Percentiles rank a stretch among this genome's conserved stretches.
phyloP scores from a whole-genome alignment of 2,888 invertebrate species.

The Agrilus mali region DNA sequence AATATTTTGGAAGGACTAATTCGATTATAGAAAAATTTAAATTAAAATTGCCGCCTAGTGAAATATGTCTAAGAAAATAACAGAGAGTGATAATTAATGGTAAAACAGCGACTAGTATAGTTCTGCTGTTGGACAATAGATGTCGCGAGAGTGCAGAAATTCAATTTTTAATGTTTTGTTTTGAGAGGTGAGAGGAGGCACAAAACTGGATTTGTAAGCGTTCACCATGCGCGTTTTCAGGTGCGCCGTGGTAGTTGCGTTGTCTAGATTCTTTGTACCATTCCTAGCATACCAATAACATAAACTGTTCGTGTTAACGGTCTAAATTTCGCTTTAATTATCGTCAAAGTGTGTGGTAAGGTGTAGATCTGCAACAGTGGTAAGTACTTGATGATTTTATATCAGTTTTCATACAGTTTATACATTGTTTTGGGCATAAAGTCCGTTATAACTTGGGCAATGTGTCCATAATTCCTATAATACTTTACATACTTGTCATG shows the following conservation, averaged over 20 bases:
- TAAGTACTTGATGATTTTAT: conserved; percentile 50
- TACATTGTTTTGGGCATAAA: conserved; percentile 46
- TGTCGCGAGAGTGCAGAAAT: conserved; percentile 1
- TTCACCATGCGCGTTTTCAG: conserved; percentile 66
- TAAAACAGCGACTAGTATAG: background rate
- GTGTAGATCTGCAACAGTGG: conserved; percentile 55
- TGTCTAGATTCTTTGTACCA: conserved; percentile 96
- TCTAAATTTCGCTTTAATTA: conserved; percentile 56
- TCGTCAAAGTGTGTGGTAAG: conserved; percentile 45
- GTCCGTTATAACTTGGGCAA: conserved; percentile 59
- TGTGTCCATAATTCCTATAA: conserved; percentile 63
- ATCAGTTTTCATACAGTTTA: conserved; percentile 50
- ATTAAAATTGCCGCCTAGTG: too few relatives aligned
- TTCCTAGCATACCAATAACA: conserved; percentile 88
- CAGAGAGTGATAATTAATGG: too few relatives aligned
- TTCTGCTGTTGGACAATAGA: background rate
- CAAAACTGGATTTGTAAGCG: conserved; percentile 42
- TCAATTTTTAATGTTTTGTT: background rate
- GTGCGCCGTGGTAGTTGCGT: conserved; percentile 79
- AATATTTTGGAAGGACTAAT: too few relatives aligned
- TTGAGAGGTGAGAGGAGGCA: conserved; percentile 15
- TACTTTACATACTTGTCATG: conserved; percentile 69
- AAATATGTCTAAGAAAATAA: too few relatives aligned
- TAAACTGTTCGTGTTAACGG: conserved; percentile 61
- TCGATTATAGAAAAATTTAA: too few relatives aligned